phyloP scores from a whole-genome alignment of 2,888 invertebrate genomes.

The Apomyelois bistriatella region DNA sequence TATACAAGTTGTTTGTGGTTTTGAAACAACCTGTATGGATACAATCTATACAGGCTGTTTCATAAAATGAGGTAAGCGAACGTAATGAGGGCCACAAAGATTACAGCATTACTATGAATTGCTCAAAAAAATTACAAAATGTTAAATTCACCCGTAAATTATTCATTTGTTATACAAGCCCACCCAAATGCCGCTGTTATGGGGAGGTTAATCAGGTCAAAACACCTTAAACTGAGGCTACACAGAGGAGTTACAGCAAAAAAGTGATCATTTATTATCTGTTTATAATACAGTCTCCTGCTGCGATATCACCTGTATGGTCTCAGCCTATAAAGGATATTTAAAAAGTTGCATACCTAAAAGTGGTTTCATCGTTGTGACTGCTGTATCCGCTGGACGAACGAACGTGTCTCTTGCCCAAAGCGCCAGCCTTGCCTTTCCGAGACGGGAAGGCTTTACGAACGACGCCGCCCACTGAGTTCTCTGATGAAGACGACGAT shows the following conservation, averaged over 20 bases:
- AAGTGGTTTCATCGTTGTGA: constrained; percentile 92
- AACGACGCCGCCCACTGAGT: constrained; percentile 83
- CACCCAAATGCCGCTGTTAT: too few relatives aligned
- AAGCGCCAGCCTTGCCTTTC: constrained; percentile 82
- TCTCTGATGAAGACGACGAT: constrained; percentile 89
- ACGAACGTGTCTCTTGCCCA: constrained; percentile 86
- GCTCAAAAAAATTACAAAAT: too few relatives aligned
- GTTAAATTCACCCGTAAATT: too few relatives aligned
- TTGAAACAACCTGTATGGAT: not conserved
- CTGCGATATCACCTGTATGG: not conserved
- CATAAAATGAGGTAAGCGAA: not conserved
- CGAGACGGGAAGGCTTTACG: constrained; percentile 85
- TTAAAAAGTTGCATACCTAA: constrained; percentile 76
- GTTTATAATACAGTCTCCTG: not conserved
- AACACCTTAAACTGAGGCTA: too few relatives aligned
- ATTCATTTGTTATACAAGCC: too few relatives aligned
- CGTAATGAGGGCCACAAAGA: not conserved
- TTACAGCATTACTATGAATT: too few relatives aligned
- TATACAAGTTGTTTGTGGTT: constrained; percentile 6
- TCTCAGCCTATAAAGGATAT: not conserved
- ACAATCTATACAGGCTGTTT: not conserved
- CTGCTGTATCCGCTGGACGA: constrained; percentile 90
- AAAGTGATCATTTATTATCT: too few relatives aligned
- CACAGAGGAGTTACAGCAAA: too few relatives aligned
- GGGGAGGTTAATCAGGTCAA: too few relatives aligned